Evolutionary conservation across 2,797 vertebrate genomes (phyloP).

Genomic region (Anguilla pacifica): DNA sequence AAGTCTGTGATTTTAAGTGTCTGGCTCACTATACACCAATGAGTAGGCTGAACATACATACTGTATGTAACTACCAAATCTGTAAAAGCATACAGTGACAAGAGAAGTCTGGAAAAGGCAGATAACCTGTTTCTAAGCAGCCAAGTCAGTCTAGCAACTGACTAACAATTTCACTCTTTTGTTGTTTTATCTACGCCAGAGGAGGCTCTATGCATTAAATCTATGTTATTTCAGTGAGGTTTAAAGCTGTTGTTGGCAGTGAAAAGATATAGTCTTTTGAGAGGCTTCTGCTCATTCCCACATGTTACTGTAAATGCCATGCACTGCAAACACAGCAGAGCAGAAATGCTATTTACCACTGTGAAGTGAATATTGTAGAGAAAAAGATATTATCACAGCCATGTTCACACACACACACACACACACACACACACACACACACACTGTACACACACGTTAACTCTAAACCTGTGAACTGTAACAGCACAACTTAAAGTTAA

Average conservation of each 20-base stretch:
- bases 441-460: too few species aligned
- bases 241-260: not conserved
- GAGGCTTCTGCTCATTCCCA: not conserved
- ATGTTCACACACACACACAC: too few species aligned
- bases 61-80: not conserved
- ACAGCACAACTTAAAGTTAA: too few species aligned
- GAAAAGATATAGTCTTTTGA: not conserved
- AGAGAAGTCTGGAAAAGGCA: not conserved
- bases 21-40: not conserved
- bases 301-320: not conserved
- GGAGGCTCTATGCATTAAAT: not conserved
- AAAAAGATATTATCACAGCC: not conserved
- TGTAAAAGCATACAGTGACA: not conserved
- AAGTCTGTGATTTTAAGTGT: not conserved
- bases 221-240: not conserved
- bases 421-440: too few species aligned
- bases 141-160: not conserved
- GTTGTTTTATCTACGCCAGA: not conserved
- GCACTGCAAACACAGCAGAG: not conserved
- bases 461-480: too few species aligned
- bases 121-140: not conserved
- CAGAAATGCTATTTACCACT: not conserved
- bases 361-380: not conserved
- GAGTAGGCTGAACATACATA: not conserved
- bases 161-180: not conserved